Conservation (phyloP, 2,888 invertebrate genomes). For the Parnassius mnemosyne region DNA sequence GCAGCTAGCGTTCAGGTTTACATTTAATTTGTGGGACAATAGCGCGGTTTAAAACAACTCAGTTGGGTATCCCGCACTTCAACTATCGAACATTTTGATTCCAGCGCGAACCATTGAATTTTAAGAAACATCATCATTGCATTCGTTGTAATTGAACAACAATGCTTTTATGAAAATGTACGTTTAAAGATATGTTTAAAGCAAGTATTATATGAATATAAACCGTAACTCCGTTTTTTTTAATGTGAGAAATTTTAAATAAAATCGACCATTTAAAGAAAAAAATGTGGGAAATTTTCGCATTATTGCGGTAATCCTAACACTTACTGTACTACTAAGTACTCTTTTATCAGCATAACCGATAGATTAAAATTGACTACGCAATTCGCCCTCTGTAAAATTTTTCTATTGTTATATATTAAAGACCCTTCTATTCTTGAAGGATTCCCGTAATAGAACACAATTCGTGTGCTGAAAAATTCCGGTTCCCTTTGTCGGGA, state of each 20-base stretch:
- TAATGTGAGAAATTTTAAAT: too few relatives aligned
- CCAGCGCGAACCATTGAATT: constrained; percentile 4
- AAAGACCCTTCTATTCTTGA: neutral
- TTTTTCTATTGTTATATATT: neutral
- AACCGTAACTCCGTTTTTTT: too few relatives aligned
- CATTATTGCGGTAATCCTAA: too few relatives aligned
- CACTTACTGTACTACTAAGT: too few relatives aligned
- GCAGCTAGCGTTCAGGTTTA: constrained; percentile 20
- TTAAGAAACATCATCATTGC: constrained; percentile 16
- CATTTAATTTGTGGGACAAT: constrained; percentile 21
- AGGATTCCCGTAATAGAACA: constrained; percentile 4
- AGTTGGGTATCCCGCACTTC: constrained; percentile 9
- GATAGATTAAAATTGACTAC: too few relatives aligned
- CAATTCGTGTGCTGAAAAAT: constrained; percentile 14
- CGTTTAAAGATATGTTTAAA: too few relatives aligned
- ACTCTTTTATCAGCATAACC: too few relatives aligned
- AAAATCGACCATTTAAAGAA: too few relatives aligned
- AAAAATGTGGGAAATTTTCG: too few relatives aligned
- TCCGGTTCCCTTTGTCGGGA: constrained; percentile 26
- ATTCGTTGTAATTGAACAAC: neutral
- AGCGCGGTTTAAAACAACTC: constrained; percentile 6
- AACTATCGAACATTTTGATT: constrained; percentile 6
- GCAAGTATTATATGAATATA: too few relatives aligned
- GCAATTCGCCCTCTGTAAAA: neutral
- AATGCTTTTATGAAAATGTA: constrained; percentile 3